Percentiles rank a stretch among this genome's conserved stretches.
These are phyloP conservation scores for Germaria angustata DNA, from an alignment of 2,888 invertebrate genomes.

Conservation along the genomic window DNA sequence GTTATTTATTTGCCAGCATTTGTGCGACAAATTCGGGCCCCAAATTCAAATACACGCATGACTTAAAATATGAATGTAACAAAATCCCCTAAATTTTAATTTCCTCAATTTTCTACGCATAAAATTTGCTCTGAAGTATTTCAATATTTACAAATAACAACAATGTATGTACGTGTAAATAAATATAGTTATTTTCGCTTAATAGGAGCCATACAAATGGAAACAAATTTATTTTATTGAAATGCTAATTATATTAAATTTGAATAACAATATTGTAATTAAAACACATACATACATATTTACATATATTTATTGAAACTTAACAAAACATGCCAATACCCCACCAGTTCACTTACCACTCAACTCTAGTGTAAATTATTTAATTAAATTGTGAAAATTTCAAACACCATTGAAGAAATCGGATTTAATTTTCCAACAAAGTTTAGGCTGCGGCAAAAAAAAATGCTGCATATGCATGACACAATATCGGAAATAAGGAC, in stretches of 20 bases:
- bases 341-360: background rate
- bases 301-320: background rate
- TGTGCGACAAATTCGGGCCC: background rate
- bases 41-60: background rate
- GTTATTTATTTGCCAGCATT: background rate
- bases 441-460: no score
- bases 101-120: background rate
- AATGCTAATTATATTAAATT: slow-evolving; percentile 51
- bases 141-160: background rate
- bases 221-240: slow-evolving; percentile 44
- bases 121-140: background rate
- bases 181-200: slow-evolving; percentile 9
- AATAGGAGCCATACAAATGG: slow-evolving; percentile 18
- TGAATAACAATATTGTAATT: slow-evolving; percentile 37
- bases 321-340: background rate
- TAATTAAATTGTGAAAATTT: background rate
- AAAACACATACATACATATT: background rate
- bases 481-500: no score
- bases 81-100: slow-evolving; percentile 1
- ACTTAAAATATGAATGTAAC: no score
- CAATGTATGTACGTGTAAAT: background rate
- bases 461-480: no score
- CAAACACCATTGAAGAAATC: background rate
- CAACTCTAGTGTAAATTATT: background rate
- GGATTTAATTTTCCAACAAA: no score